Base-by-base conservation (phyloP, 2,888 invertebrate species). In the Rutpela maculata region DNA sequence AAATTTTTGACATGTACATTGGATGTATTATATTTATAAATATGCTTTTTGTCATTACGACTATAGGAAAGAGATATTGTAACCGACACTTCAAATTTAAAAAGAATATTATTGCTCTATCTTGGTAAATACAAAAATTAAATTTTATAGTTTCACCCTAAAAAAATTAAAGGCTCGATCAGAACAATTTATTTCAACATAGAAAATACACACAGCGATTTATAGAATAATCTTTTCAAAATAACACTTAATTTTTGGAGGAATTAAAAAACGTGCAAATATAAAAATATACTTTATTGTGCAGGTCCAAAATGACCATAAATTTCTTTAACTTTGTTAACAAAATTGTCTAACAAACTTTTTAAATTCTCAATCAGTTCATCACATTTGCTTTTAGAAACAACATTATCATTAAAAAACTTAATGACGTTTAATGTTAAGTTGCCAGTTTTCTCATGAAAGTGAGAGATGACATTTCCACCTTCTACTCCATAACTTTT, bases 371-470 rank as follows among this genome's bases (percentile, higher is more conserved):
- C 65, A 19, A 65, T 15, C 3, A 63, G 22, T 71, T 66, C 63
- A 31, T 76, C 59, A 26, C 38, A 38, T 22, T 63, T 71, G 26
- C 63, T 55, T 77, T 60, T 55, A 26, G 77, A 68, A 19, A 77
- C 43, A 7, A 63, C 35, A n/a, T 77, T 73, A 15, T 77, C 68
- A 31, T 72, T 43, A 12, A 77, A 11, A 35, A 74, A 74, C n/a
- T 67, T 50, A 22, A 77, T 43, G 50, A 63, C 65, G n/a, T 19
- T 18, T 66, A 77, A 15, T 0, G 73, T 73, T 26, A 73, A 17
- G 22, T 73, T 57, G 38, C 77, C 77, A 50, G 73, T 74, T 56
- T 35, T 73, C 17, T 62, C 56, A 57, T 77, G 77, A 31, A 68
- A 22, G 4, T 62, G 43, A 17, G 50, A 17, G 1, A 77, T 19